Conservation (phyloP, 2,797 vertebrate species). For the Notolabrus celidotus region DNA sequence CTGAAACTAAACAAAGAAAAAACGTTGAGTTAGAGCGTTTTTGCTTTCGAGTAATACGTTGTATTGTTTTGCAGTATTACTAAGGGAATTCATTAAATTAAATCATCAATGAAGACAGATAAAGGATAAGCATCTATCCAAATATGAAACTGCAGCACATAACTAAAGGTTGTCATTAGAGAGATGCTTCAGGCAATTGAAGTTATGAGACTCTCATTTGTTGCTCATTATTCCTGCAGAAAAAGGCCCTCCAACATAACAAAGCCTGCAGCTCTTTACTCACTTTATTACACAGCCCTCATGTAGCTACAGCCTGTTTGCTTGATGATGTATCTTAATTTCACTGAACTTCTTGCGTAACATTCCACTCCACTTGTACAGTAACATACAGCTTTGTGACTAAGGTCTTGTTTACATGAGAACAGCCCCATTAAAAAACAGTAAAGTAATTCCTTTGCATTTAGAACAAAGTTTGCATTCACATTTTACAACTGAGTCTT, state of each 20-base stretch:
- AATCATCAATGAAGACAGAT: conserved; percentile 1
- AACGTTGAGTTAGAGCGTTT: no score
- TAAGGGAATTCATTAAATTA: conserved; percentile 19
- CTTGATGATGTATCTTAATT: conserved; percentile 5
- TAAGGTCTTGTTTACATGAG: no score
- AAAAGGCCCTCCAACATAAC: conserved; percentile 9
- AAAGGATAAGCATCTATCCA: conserved; percentile 10
- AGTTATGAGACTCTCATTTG: conserved; percentile 43
- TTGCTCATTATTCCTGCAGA: conserved; percentile 38
- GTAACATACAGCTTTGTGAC: no score
- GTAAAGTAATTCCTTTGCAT: no score
- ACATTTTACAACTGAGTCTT: no score
- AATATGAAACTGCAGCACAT: conserved; percentile 12
- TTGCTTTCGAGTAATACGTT: neutral
- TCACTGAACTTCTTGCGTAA: neutral
- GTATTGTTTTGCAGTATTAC: neutral
- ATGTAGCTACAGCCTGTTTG: conserved; percentile 5
- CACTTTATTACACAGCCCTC: conserved; percentile 29
- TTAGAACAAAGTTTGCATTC: no score
- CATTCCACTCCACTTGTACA: neutral
- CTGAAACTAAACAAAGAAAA: no score
- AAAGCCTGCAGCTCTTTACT: conserved; percentile 27
- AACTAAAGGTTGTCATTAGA: conserved; percentile 21
- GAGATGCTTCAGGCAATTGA: conserved; percentile 40
- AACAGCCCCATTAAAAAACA: no score